Percentiles rank a stretch among this genome's conserved stretches.
Evolutionary conservation across 2,797 vertebrate species (phyloP).

Genomic region (Etheostoma perlongum): DNA sequence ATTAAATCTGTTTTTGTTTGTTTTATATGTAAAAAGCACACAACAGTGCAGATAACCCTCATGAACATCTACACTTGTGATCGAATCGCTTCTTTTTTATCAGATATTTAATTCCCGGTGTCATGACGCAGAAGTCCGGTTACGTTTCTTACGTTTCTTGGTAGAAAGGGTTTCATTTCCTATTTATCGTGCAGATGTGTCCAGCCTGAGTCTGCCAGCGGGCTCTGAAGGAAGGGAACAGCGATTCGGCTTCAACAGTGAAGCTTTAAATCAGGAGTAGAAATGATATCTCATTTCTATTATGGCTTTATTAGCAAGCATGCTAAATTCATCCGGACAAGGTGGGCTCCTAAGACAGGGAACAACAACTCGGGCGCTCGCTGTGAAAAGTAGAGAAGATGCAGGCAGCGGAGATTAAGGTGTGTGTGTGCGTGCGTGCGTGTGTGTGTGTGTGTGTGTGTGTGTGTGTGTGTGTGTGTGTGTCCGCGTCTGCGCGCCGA

Average conservation of each 20-base stretch:
- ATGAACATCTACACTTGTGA: not conserved
- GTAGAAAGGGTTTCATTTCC: not conserved
- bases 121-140: not conserved
- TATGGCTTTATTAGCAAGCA: not conserved
- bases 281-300: not conserved
- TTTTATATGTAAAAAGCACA: no score
- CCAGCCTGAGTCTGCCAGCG: accelerated
- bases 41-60: no score
- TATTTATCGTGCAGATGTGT: not conserved
- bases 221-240: not conserved
- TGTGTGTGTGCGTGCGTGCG: no score
- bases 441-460: not conserved
- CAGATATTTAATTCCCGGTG: not conserved
- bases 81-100: not conserved
- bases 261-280: not conserved
- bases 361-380: no score
- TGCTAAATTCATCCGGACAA: no score
- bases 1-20: no score
- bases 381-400: slow-evolving; percentile 27
- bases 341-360: not conserved
- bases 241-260: not conserved
- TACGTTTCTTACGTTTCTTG: not conserved
- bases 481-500: slow-evolving; percentile 72
- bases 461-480: slow-evolving; percentile 29
- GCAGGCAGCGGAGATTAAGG: slow-evolving; percentile 25